Evolutionary conservation across 1,140 invertebrate genomes (phyloP), one percentile per base, ranked within the genome.

Genomic region (Neodiprion pinetum): DNA sequence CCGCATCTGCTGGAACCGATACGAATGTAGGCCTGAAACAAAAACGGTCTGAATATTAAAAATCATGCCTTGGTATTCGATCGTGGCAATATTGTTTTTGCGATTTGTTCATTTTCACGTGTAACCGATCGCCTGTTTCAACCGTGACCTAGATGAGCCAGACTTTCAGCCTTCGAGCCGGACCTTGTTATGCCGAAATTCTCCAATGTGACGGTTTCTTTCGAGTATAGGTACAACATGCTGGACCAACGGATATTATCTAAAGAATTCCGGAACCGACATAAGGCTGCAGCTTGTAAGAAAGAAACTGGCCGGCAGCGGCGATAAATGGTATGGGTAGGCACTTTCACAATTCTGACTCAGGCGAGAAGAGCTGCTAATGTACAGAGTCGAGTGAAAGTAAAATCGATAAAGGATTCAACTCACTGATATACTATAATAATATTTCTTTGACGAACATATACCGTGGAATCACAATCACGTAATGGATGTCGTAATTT

Each of bases 1-100:
- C 98, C 98, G 86, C 98, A 99, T 87, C 96, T 95, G 88, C 90
- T 93, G 74, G 95, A 94, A 83, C 96, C 93, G 73, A 98, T 97
- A 82, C 96, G 90, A 78, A 98, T 97, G 88, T 98, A 97, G 1
- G 97, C 97, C 91, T 94, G 83, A 78, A 90, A 89, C 72, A 68
- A 8, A 75, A 9, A 40, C 8, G 47, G 70, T 7, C 72, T 66
- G 66, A 69, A 47, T 68, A 71, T 74, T 72, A 73, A 14, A 28
- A 66, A 72, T 75, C 72, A 74, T 40, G 28, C 28, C 28, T 40
- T 40, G 28, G 28, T 40, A 5, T 40, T 40, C 28, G 28, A 40
- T 40, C 28, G 28, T 40, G 5, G 28, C 28, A 40, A 40, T 40
- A 40, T 40, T 40, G 28, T 40, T 40, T 40, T 40, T 40, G 5